Base-by-base conservation (phyloP, 92 coral and sea anemone genomes). In the Montipora capitata region DNA sequence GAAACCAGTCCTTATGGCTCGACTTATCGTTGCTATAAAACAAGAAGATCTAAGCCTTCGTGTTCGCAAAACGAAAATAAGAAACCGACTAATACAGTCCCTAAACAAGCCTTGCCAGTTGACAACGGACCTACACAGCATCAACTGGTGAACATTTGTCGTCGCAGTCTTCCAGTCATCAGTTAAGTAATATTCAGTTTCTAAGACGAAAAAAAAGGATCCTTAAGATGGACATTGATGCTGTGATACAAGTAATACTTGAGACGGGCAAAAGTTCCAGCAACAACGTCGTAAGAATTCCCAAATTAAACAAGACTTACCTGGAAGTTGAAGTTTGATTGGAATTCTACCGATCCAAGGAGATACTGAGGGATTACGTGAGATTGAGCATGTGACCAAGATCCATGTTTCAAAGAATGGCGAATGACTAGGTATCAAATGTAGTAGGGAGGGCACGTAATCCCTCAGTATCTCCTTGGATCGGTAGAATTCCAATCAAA, bases 201-300 rank as follows among this genome's bases (percentile, higher is more conserved):
- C 5, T 81, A 8, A 81, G 85, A 35, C 66, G 59, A 57, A 74
- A 74, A 43, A 82, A 83, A 52, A 83, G 0, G 74, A 49, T 83
- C 40, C 44, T 83, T 1, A 72, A 75, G 68, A 74, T 84, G 70
- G 54, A 84, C 16, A 56, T 74, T 44, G 72, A 72, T 4, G 65
- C 80, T 44, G 72, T 58, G 80, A 71, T 70, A 42, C 78, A 74
- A 57, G 74, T 74, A 13, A 57, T 20, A 27, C 35, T 72, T 54
- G 58, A 58, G 39, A 76, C 49, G 67, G 61, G 70, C 16, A 84
- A 84, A 40, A 17, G 76, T 58, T 12, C 67, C 16, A 10, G 52
- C 52, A 48, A 48, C 52, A 40, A 80, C 27, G 73, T 40, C 1
- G 49, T 48, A 48, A 27, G 35, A 27, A 27, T 27, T 27, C 27